phyloP scores from a whole-genome alignment of 2,113 vertebrate species.

The Cryptotis parvus region DNA sequence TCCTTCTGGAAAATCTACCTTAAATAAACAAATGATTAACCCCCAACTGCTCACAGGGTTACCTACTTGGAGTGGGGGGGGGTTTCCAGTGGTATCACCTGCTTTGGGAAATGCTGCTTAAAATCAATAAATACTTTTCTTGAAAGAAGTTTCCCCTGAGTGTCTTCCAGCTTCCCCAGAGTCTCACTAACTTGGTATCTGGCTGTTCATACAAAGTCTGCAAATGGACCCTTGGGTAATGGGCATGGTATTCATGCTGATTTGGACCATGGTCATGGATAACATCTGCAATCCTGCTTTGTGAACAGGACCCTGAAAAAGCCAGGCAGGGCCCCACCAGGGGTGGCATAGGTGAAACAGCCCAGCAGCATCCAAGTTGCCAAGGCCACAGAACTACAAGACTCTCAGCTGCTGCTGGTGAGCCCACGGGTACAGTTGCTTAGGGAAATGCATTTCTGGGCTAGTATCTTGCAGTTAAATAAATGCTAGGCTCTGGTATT shows the following conservation, averaged over 20 bases:
- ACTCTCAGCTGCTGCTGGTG: neutral
- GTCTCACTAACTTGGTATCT: neutral
- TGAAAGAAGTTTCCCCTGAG: neutral
- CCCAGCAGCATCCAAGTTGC: neutral
- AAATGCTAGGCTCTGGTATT: neutral
- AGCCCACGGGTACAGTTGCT: neutral
- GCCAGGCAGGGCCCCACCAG: neutral
- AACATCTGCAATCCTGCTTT: neutral
- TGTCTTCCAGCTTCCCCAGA: neutral
- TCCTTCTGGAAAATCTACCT: too few species aligned
- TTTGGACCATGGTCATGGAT: neutral
- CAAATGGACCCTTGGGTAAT: neutral
- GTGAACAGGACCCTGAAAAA: neutral
- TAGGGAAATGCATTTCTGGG: neutral
- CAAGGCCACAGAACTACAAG: neutral
- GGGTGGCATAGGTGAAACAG: neutral
- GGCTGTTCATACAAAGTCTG: neutral
- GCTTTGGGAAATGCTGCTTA: too few species aligned
- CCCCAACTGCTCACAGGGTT: too few species aligned
- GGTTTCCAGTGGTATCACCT: too few species aligned
- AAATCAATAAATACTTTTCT: neutral
- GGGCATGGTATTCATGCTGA: neutral
- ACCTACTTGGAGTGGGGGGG: too few species aligned
- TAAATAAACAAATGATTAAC: too few species aligned
- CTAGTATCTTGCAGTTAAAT: neutral